Evolutionary conservation across 2,113 vertebrate species (phyloP).

Genomic region (Clarias gariepinus): DNA sequence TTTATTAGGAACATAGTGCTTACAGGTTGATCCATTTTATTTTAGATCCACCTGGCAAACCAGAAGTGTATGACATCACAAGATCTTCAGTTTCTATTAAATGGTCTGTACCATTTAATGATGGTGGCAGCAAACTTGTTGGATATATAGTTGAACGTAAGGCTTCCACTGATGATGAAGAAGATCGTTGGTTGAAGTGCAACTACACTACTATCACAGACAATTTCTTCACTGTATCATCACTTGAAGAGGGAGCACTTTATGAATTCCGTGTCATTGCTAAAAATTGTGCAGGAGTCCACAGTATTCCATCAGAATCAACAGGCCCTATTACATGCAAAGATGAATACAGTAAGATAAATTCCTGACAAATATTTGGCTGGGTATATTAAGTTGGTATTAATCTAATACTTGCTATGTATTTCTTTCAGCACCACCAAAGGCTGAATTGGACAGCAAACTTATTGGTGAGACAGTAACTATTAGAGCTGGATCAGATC

Average conservation of each 20-base stretch:
- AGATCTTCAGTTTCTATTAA: constrained; percentile 87
- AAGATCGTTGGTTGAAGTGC: constrained; percentile 94
- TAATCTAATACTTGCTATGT: constrained; percentile 32
- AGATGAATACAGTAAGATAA: constrained; percentile 92
- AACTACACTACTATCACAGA: constrained; percentile 96
- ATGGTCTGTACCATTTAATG: constrained; percentile 89
- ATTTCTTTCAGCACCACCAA: constrained; percentile 84
- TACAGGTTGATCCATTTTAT: constrained; percentile 27
- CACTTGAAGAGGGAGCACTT: constrained; percentile 86
- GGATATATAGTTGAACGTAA: constrained; percentile 94
- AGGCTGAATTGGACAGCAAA: constrained; percentile 89
- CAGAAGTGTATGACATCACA: constrained; percentile 90
- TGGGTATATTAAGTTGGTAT: not conserved
- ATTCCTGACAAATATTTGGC: not conserved
- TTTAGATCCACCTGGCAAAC: constrained; percentile 89
- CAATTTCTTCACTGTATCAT: constrained; percentile 87
- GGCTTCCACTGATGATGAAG: constrained; percentile 83
- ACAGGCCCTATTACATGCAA: constrained; percentile 91
- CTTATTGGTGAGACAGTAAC: constrained; percentile 85
- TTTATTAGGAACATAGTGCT: constrained; percentile 2
- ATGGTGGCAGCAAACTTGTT: constrained; percentile 91
- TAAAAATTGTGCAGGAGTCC: constrained; percentile 91
- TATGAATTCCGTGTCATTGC: constrained; percentile 90
- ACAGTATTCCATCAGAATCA: constrained; percentile 88
- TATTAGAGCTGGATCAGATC: constrained; percentile 88